Evolutionary conservation across 2,797 vertebrate species (phyloP).

Genomic region (Psittacula echo): DNA sequence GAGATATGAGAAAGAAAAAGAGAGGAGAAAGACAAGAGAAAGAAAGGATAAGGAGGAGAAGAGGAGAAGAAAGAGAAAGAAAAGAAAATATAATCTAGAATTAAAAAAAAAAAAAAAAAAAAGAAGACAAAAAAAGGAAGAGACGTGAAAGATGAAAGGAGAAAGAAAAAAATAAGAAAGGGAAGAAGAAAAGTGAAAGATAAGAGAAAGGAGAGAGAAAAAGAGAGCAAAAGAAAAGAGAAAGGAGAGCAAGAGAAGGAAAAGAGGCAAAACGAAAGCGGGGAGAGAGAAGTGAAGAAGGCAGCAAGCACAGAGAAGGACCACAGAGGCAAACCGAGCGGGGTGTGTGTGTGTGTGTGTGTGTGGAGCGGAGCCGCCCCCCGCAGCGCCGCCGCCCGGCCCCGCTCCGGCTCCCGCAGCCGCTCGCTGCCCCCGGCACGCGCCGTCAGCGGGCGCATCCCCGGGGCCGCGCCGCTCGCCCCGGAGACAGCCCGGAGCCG

Average conservation of each 20-base stretch:
- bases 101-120: too few species aligned
- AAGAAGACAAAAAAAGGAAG: background rate
- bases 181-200: background rate
- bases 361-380: background rate
- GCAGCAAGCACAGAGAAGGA: background rate
- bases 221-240: too few species aligned
- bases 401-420: background rate
- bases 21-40: background rate
- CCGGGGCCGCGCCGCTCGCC: background rate
- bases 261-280: background rate
- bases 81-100: too few species aligned
- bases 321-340: background rate
- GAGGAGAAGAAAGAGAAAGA: background rate
- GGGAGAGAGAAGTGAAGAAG: background rate
- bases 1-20: background rate
- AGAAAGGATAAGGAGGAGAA: background rate
- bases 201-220: too few species aligned
- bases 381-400: background rate
- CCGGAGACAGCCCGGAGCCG: background rate
- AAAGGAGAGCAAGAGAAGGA: background rate
- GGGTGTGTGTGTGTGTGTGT: too few species aligned
- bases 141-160: background rate
- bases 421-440: background rate
- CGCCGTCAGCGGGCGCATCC: background rate
- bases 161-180: too few species aligned